Percentiles rank a stretch among this genome's conserved stretches.
Evolutionary conservation across 1,140 invertebrate genomes (phyloP).

Genomic region (Babylonia areolata): DNA sequence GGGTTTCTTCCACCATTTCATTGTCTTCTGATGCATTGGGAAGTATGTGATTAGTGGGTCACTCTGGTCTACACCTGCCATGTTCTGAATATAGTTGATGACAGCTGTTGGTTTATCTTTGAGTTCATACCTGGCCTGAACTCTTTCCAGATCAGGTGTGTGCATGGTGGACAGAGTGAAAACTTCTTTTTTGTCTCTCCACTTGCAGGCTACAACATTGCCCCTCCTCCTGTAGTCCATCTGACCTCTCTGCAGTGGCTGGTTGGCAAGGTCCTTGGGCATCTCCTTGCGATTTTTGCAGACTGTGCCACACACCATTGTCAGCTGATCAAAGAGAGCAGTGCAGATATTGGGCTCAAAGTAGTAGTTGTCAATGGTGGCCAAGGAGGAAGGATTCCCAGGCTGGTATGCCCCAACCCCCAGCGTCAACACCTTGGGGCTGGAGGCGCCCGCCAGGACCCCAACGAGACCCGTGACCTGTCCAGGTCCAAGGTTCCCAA

Average conservation of each 20-base stretch:
- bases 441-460: not conserved
- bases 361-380: slow-evolving; percentile 39
- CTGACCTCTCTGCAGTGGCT: not conserved
- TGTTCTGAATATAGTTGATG: too few species aligned
- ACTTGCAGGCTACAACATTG: not conserved
- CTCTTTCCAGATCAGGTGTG: not conserved
- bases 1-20: too few species aligned
- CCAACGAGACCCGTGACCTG: not conserved
- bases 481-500: not conserved
- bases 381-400: too few species aligned
- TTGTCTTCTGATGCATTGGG: too few species aligned
- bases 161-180: not conserved
- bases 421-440: not conserved
- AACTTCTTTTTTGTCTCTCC: slow-evolving; percentile 32
- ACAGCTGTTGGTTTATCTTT: too few species aligned
- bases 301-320: slow-evolving; percentile 15
- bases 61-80: too few species aligned
- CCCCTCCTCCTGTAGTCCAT: not conserved
- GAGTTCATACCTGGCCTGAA: too few species aligned
- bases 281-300: slow-evolving; percentile 10
- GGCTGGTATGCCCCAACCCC: not conserved
- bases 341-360: not conserved
- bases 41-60: too few species aligned
- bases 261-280: not conserved
- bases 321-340: not conserved